Evolutionary conservation across 2,113 vertebrate genomes (phyloP).

Genomic region (Illadopsis cleaveri): DNA sequence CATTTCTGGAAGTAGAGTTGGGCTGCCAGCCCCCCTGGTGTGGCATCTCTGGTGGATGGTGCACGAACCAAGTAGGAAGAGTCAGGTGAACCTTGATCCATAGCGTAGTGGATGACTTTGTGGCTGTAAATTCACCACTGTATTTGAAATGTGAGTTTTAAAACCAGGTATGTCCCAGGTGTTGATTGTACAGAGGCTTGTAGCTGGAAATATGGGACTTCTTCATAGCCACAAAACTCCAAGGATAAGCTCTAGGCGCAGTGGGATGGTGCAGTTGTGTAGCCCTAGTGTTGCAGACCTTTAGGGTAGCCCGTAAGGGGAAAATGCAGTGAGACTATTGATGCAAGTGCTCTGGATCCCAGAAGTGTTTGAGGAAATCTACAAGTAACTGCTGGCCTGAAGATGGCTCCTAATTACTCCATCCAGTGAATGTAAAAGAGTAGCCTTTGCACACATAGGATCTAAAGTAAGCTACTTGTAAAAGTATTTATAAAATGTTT

Average conservation of each 20-base stretch:
- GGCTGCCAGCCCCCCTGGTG: background rate
- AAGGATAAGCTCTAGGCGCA: background rate
- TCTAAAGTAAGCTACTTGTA: background rate
- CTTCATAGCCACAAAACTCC: background rate
- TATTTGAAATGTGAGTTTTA: background rate
- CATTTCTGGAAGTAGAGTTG: conserved; percentile 48
- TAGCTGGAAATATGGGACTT: background rate
- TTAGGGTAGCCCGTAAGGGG: background rate
- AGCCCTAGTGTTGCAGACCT: background rate
- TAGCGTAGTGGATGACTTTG: background rate
- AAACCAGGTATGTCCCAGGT: background rate
- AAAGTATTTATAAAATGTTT: conserved; percentile 43
- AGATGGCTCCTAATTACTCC: background rate
- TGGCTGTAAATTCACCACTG: background rate
- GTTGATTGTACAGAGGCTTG: background rate
- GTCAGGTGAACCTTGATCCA: background rate
- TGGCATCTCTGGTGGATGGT: background rate
- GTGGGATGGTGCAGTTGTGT: background rate
- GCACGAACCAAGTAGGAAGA: background rate
- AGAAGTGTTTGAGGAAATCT: background rate
- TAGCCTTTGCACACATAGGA: background rate
- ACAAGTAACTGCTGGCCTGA: background rate
- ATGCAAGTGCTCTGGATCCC: background rate
- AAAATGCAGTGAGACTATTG: background rate
- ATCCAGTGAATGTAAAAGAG: conserved; percentile 28